phyloP scores from a whole-genome alignment of 2,113 vertebrate genomes.

The Morone saxatilis region DNA sequence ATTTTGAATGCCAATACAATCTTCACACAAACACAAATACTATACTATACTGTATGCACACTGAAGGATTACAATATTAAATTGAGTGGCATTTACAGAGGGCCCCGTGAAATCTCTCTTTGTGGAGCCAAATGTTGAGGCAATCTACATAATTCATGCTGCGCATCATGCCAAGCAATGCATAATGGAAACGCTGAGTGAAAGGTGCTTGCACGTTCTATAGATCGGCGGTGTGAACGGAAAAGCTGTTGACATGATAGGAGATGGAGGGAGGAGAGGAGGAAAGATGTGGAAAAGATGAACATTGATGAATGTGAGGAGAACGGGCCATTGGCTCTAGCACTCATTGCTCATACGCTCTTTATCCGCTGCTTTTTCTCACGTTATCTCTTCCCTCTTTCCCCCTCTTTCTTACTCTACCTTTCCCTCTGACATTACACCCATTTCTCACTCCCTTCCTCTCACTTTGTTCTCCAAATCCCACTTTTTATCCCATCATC shows the following conservation, averaged over 20 bases:
- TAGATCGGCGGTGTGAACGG: conserved; percentile 19
- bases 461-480: conserved; percentile 28
- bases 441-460: conserved; percentile 15
- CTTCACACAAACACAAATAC: conserved; percentile 22
- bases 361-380: conserved; percentile 22
- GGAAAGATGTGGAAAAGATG: conserved; percentile 33
- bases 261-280: conserved; percentile 5
- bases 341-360: conserved; percentile 13
- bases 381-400: background rate
- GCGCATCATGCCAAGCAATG: conserved; percentile 39
- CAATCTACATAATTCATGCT: conserved; percentile 72
- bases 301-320: conserved; percentile 38
- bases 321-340: background rate
- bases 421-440: background rate
- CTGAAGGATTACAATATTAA: conserved; percentile 13
- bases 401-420: background rate
- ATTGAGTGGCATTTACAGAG: conserved; percentile 40
- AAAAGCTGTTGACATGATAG: conserved; percentile 44
- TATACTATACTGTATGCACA: background rate
- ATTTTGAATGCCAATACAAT: conserved; percentile 34
- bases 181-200: conserved; percentile 53
- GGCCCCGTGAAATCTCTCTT: conserved; percentile 16
- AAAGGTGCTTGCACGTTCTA: conserved; percentile 37
- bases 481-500: conserved; percentile 53
- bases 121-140: conserved; percentile 39